Conservation (phyloP, 2,113 vertebrate species). For the Rhea americana region DNA sequence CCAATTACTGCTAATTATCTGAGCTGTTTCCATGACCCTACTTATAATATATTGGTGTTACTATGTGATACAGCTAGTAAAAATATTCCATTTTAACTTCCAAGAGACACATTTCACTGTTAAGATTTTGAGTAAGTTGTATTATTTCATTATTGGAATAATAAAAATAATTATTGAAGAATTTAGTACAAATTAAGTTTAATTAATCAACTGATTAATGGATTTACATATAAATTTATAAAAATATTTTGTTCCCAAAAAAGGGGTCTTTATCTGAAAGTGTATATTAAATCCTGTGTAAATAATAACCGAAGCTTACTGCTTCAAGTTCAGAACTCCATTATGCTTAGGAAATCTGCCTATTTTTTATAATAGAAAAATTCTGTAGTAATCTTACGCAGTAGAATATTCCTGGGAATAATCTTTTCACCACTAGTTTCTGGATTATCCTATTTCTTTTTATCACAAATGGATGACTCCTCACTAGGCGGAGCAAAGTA, state of each 20-base stretch:
- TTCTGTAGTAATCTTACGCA: neutral
- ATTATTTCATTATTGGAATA: neutral
- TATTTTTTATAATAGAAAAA: neutral
- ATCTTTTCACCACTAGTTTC: neutral
- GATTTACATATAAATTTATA: neutral
- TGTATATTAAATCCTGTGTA: neutral
- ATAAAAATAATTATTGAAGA: neutral
- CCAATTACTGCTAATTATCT: constrained; percentile 47
- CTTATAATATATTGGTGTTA: neutral
- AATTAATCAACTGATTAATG: neutral
- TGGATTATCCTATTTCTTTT: neutral
- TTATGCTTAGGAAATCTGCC: neutral
- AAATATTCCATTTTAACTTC: neutral
- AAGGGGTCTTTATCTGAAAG: neutral
- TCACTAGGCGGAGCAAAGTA: neutral
- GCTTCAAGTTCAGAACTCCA: neutral
- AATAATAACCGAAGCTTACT: neutral
- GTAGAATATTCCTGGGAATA: neutral
- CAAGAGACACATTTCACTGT: neutral
- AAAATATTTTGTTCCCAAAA: neutral
- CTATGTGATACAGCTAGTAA: neutral
- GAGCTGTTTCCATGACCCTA: neutral
- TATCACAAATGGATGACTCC: neutral
- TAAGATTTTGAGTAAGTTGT: neutral
- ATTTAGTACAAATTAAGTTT: neutral